Evolutionary conservation across 2,888 invertebrate species (phyloP).

Genomic region (Prosopocoilus inquinatus): DNA sequence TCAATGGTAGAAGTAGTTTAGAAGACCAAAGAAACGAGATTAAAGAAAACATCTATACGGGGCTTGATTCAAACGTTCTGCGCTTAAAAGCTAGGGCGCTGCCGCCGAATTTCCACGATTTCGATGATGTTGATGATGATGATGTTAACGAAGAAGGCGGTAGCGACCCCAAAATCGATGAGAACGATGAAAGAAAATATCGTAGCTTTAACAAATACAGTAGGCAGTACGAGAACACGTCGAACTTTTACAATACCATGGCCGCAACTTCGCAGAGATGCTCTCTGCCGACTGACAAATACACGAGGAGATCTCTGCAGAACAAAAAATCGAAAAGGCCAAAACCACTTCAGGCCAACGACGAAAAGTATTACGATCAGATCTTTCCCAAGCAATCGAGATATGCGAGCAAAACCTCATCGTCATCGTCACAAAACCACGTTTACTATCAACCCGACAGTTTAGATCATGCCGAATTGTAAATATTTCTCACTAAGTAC

Average conservation of each 20-base stretch:
- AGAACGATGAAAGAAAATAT: slow-evolving; percentile 36
- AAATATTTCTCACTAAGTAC: slow-evolving; percentile 36
- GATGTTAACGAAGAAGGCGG: slow-evolving; percentile 16
- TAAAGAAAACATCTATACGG: slow-evolving; percentile 41
- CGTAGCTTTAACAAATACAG: slow-evolving; percentile 45
- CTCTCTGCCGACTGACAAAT: slow-evolving; percentile 31
- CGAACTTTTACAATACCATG: slow-evolving; percentile 37
- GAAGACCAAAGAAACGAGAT: slow-evolving; percentile 36
- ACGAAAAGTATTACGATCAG: slow-evolving; percentile 62
- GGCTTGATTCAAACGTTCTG: slow-evolving; percentile 37
- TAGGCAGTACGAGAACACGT: slow-evolving; percentile 38
- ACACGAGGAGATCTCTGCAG: slow-evolving; percentile 31
- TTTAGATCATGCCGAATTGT: slow-evolving; percentile 49
- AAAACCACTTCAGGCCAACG: slow-evolving; percentile 59
- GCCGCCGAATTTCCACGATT: slow-evolving; percentile 42
- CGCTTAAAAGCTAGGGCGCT: slow-evolving; percentile 35
- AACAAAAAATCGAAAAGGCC: slow-evolving; percentile 51
- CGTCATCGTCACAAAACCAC: slow-evolving; percentile 34
- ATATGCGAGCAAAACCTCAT: slow-evolving; percentile 24
- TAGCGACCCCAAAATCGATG: slow-evolving; percentile 14
- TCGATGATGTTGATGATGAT: slow-evolving; percentile 27
- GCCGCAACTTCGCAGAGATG: slow-evolving; percentile 35
- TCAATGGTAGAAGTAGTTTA: slow-evolving; percentile 51
- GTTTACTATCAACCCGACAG: slow-evolving; percentile 46
- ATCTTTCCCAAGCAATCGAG: slow-evolving; percentile 54